Base-by-base conservation (phyloP, 2,797 vertebrate genomes). In the Remorina albescens region DNA sequence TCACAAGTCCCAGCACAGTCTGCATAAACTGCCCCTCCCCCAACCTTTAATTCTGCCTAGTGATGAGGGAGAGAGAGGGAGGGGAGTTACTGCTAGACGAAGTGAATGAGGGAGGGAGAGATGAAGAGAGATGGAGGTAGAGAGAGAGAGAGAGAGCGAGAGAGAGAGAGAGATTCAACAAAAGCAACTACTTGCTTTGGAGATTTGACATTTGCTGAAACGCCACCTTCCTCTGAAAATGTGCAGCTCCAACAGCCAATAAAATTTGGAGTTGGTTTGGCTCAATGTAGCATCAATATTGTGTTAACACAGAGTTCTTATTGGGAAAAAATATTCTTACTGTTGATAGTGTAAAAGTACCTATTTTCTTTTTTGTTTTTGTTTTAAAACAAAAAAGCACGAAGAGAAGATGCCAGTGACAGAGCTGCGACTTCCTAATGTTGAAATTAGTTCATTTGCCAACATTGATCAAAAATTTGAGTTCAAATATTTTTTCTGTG, bases 11-110 rank as follows among this genome's bases (percentile, higher is more conserved):
- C 91, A 90, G 91, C 90, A 92, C 91, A 92, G 89, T 93, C 92
- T 93, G 92, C 92, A 92, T 92, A 91, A 90, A 89, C 84, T 86
- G 87, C 93, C 90, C 90, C 91, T 92, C 91, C 90, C 91, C 92
- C 89, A 92, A 67, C 87, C 92, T 92, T 94, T 94, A 94, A 94
- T 94, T 94, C 93, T 91, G 92, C 90, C 92, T 91, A 93, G 92
- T 93, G 91, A 93, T 93, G 93, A 93, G 93, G 91, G 88, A 88
- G 81, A 89, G 91, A 88, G 87, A 92, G 89, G 88, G 91, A 88
- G 87, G 91, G 91, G 86, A 90, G 84, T 85, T 87, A 84, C 84
- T 88, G 88, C 39, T 70, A 87, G 86, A 89, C 86, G 85, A 89
- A 83, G 83, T 66, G 57, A 83, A 65, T 64, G 79, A 86, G 83